Evolutionary conservation across 1,140 invertebrate species (phyloP), one percentile per base, ranked within the genome.

Genomic region (Copidosoma floridanum): DNA sequence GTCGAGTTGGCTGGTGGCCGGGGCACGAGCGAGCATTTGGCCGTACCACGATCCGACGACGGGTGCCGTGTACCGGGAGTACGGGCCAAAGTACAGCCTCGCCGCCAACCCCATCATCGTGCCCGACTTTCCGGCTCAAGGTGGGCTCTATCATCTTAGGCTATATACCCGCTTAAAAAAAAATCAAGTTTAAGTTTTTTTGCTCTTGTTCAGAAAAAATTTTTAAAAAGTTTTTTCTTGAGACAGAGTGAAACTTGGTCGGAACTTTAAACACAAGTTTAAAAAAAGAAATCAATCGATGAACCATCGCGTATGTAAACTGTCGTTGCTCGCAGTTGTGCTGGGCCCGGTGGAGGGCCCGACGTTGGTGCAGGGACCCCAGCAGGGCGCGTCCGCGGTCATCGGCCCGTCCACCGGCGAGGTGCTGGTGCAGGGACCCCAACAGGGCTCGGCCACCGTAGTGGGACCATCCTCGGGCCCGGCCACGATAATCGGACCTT

Each of bases 21-120:
- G 44, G n/a, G 57, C 50, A 48, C 63, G 57, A 21, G 68, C 68
- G 37, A 66, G 68, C 43, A 53, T 68, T 61, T 67, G 67, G 68
- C 66, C 67, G 63, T 69, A 69, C 68, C 68, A 66, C 35, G 63
- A 67, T 60, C 69, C 64, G 50, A 61, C 66, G 63, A 68, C 67
- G 67, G 66, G 68, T 66, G 65, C 56, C 6, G 29, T 6, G 29
- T 32, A 32, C 29, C 12, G 6, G 29, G 6, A 32, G n/a, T 27
- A 41, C 11, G 7, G 23, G 3, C 16, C 26, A 18, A 29, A 21
- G n/a, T n/a, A 21, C 40, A 44, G 26, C 1, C n/a, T 40, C 14
- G 18, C 37, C 18, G 10, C 6, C 5, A 7, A 50, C 18, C 51
- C 44, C 37, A 61, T 50, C 18, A 14, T 50, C 37, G 24, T 50